These are phyloP conservation scores for Nomia melanderi DNA, from an alignment of 1,140 invertebrate genomes.

Conservation along the genomic window DNA sequence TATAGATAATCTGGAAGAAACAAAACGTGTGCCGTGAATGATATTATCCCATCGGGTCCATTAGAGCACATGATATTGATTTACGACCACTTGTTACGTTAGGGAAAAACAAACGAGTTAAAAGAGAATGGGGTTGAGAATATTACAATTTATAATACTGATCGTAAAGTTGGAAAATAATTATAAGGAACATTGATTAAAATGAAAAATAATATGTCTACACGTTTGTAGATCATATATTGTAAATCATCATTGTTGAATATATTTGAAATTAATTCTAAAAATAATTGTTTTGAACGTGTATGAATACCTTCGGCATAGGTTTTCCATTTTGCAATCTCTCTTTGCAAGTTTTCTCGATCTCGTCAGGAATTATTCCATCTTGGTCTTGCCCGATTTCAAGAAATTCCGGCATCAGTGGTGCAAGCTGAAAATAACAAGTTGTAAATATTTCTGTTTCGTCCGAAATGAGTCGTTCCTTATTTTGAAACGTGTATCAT, in stretches of 20 bases:
- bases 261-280: too few species aligned
- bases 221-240: too few species aligned
- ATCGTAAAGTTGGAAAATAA: too few species aligned
- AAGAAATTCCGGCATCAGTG: slow-evolving; percentile 69
- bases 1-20: slow-evolving; percentile 80
- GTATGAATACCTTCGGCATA: slow-evolving; percentile 72
- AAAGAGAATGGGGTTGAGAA: neutral
- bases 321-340: slow-evolving; percentile 49
- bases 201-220: too few species aligned
- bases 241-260: too few species aligned
- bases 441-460: too few species aligned
- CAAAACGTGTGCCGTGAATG: neutral
- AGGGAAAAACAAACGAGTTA: neutral
- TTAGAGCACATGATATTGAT: neutral
- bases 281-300: neutral
- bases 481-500: too few species aligned
- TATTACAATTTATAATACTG: too few species aligned
- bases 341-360: slow-evolving; percentile 68
- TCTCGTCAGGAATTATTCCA: slow-evolving; percentile 73
- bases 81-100: slow-evolving; percentile 2
- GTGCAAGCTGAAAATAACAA: slow-evolving; percentile 63
- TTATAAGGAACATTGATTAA: too few species aligned
- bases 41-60: neutral
- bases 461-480: too few species aligned
- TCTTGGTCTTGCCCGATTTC: slow-evolving; percentile 74